Evolutionary conservation across 2,888 invertebrate species (phyloP).

Genomic region (Dryobotodes eremita): DNA sequence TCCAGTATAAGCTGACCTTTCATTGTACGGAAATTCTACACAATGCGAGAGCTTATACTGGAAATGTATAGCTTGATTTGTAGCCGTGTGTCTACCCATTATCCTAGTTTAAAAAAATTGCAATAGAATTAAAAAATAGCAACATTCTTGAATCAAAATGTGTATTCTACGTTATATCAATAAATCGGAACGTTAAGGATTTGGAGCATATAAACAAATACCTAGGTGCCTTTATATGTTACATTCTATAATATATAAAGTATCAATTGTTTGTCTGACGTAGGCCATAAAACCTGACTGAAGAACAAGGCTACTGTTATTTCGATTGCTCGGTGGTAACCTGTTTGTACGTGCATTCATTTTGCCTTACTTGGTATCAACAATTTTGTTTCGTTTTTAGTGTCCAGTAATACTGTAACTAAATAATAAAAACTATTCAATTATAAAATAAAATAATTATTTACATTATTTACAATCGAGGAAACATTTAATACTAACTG

Average conservation of each 20-base stretch:
- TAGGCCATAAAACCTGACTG: slow-evolving; percentile 29
- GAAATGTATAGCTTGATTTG: no score
- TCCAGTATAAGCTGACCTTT: no score
- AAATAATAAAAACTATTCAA: no score
- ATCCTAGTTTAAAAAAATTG: no score
- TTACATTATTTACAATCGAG: no score
- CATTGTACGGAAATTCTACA: no score
- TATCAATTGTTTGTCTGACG: slow-evolving; percentile 41
- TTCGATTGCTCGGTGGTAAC: background rate
- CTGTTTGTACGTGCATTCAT: background rate
- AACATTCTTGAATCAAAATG: background rate
- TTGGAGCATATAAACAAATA: slow-evolving; percentile 18
- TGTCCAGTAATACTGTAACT: background rate
- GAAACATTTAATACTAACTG: no score
- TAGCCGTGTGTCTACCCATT: no score
- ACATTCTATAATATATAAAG: slow-evolving; percentile 11
- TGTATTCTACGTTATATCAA: slow-evolving; percentile 6
- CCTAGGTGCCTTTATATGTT: background rate
- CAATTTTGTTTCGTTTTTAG: background rate
- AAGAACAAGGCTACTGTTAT: slow-evolving; percentile 31
- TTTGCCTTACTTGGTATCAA: slow-evolving; percentile 11
- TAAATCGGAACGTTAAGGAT: background rate
- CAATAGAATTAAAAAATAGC: background rate
- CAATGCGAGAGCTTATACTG: no score
- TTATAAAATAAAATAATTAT: no score